A percentile compares a stretch with the other conserved stretches of the same genome.
These are phyloP conservation scores for Sussaba pulchella DNA, from an alignment of 2,888 invertebrate genomes.

Conservation along the genomic window DNA sequence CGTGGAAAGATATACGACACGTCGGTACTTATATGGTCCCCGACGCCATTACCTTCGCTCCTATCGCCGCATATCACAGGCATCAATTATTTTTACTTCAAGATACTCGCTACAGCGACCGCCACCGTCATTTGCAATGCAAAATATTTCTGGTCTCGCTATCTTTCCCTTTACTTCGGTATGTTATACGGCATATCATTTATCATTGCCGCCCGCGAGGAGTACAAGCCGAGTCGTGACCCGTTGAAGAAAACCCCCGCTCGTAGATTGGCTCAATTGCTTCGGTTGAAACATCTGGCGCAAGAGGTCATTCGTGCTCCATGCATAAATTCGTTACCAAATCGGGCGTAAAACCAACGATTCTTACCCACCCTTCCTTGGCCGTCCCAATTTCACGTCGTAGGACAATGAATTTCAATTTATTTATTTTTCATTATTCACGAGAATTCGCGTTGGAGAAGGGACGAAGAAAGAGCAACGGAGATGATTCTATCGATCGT, in stretches of 20 bases:
- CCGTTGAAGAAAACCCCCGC: background rate
- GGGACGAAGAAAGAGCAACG: background rate
- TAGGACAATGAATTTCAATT: background rate
- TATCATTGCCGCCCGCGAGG: background rate
- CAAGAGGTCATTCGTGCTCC: background rate
- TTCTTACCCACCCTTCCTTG: too few species aligned
- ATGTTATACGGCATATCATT: constrained; percentile 20
- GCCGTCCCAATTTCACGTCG: background rate
- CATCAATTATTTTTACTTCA: constrained; percentile 52
- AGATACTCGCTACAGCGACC: constrained; percentile 6
- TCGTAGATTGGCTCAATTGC: constrained; percentile 23
- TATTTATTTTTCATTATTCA: background rate
- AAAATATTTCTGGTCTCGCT: constrained; percentile 25
- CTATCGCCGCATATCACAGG: constrained; percentile 1
- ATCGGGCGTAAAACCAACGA: background rate
- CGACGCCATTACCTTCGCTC: background rate
- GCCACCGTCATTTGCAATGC: constrained; percentile 52
- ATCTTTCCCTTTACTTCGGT: constrained; percentile 27
- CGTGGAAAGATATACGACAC: constrained; percentile 26
- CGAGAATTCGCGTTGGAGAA: background rate
- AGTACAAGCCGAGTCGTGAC: background rate
- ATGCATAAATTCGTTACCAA: constrained; percentile 14
- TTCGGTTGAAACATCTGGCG: background rate
- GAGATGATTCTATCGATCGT: background rate
- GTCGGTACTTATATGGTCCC: background rate